Evolutionary conservation across 2,888 invertebrate species (phyloP), one percentile per base, ranked within the genome.

Genomic region (Camptogramma bilineatum): DNA sequence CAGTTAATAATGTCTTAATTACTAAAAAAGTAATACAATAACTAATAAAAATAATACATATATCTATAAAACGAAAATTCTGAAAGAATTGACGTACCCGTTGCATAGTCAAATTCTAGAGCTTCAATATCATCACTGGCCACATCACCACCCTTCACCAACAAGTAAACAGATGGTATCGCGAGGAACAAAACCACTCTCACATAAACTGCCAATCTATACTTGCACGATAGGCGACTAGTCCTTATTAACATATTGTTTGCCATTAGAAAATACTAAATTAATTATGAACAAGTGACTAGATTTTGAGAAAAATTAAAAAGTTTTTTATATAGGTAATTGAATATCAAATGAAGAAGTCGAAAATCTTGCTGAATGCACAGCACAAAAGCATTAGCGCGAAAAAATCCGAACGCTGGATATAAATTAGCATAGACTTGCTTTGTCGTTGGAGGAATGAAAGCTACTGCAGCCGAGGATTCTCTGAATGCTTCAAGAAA

Each of bases 291-390:
- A 65, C 46, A 61, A 72, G 48, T 73, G 72, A 78, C 69, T 77
- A 77, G 69, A 72, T 67, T 62, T 58, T 53, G 10, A 52, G 42
- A 66, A 50, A 54, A 52, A 55, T 42, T 8, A 39, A 31, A 60
- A 0, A 17, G 47, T 24, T 28, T 57, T 56, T 55, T 58, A n/a
- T 17, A 13, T 7, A 44, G 55, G 51, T 62, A 39, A 74, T 66
- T 72, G 70, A 80, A 80, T 75, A 88, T 91, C 90, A 91, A 91
- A 91, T 90, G 62, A 88, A 90, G 68, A 90, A 90, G 68, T 90
- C 86, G 67, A 83, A 90, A 75, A 87, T 81, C 82, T 90, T 80
- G 78, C 83, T 82, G 82, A 83, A 81, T 73, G 81, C 81, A 80
- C 85, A 83, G 82, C 83, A 80, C 64, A 84, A 79, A 72, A 76